Evolutionary conservation across 92 coral and sea anemone species (phyloP).

Genomic region (Metridium senile): DNA sequence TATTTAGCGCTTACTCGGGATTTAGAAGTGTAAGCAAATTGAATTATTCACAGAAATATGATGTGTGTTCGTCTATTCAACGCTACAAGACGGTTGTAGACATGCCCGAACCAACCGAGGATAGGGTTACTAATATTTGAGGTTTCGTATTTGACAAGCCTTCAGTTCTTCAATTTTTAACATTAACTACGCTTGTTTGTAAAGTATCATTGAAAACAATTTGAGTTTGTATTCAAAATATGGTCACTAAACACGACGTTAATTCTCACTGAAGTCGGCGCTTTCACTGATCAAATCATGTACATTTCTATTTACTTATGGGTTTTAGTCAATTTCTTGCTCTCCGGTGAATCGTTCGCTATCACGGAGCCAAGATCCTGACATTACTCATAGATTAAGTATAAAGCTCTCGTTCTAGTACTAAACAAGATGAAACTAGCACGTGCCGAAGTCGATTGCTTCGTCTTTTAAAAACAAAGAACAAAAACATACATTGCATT

Average conservation of each 20-base stretch:
- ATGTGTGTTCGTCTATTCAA: neutral
- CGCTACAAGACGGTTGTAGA: neutral
- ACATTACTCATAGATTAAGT: neutral
- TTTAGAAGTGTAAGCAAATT: neutral
- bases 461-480: constrained; percentile 24
- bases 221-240: constrained; percentile 11
- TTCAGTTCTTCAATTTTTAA: constrained; percentile 1
- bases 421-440: neutral
- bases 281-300: constrained; percentile 17
- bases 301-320: constrained; percentile 59
- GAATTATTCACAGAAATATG: neutral
- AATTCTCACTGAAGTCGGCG: neutral
- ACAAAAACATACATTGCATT: constrained; percentile 24
- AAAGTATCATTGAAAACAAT: constrained; percentile 3
- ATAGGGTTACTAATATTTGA: constrained; percentile 22
- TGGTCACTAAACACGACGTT: neutral
- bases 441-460: constrained; percentile 32
- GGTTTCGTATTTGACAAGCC: neutral
- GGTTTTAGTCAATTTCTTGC: constrained; percentile 42
- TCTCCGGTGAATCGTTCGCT: neutral
- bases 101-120: constrained; percentile 20
- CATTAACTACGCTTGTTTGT: constrained; percentile 12
- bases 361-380: constrained; percentile 32
- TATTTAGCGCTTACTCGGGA: neutral
- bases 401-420: neutral